Base-by-base conservation (phyloP, 2,888 invertebrate genomes). In the Eupithecia dodoneata region DNA sequence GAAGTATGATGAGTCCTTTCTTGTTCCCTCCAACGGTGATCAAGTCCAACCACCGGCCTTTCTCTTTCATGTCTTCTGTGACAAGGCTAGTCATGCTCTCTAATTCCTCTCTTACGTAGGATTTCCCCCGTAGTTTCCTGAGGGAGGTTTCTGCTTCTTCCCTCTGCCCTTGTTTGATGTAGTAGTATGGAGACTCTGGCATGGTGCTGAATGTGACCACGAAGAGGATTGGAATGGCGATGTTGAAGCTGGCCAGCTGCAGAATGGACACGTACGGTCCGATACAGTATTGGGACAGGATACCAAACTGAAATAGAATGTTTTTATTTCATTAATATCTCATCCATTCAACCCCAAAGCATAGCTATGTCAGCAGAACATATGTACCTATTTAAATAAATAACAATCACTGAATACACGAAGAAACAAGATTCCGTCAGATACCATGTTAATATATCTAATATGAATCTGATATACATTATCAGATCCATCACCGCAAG, bases 131-230 rank as follows among this genome's bases (percentile, higher is more conserved):
- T 2, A 97, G 91, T 85, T 93, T 95, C 83, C 95, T 93, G 72
- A 97, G 87, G 0, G 96, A 95, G 66, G 90, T 84, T 75, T 96
- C 93, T 0, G 97, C 97, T 76, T 94, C 90, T 52, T 95, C 95
- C 9, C 91, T 89, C 45, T 93, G 90, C 13, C 94, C 95, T 0
- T 90, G 88, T 73, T 95, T 95, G 44, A 96, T 91, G 85, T 93
- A 93, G 85, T 94, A 96, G 83, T 96, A 96, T 0, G 97, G 97
- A 3, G 97, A 96, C 87, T 97, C 97, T 0, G 97, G 97, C 94
- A 97, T 96, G 63, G 96, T 95, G 71, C 95, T 91, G 86, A 96
- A 96, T 1, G 95, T 93, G 1, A 96, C 87, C 15, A 96, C 92
- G 84, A 96, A 96, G 2, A 96, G 83, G 49, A 96, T 90, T 0